Evolutionary conservation across 2,797 vertebrate species (phyloP), one percentile per base, ranked within the genome.

Genomic region (Vespertilio murinus): DNA sequence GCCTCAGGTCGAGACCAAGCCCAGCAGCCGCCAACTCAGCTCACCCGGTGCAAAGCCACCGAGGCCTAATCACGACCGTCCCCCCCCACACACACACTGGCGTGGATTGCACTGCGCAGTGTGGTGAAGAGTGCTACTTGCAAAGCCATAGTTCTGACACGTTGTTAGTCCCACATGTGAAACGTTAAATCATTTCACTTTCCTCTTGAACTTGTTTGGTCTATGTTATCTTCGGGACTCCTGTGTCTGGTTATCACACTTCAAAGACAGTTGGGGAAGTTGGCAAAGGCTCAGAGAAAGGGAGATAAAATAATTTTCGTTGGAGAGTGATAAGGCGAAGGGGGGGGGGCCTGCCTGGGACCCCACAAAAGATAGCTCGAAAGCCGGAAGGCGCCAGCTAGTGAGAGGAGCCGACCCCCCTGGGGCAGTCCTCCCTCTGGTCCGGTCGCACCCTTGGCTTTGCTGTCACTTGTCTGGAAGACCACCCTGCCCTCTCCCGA

Each of bases 401-500:
- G 8, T 8, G 59, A 83, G 22, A 52, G 2, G 28, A 25, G 4
- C 42, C 11, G 11, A 4, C 22, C 7, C 22, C 7, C 28, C 22
- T 1, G 61, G 8, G 4, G 1, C 52, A 2, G 1, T 23, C 52
- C n/a, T 61, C 35, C 28, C 30, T 23, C 52, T 0, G 3, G 12
- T 33, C 70, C 9, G 45, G 49, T n/a, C 40, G 5, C 12, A 10
- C 5, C 23, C 47, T 69, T 18, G 67, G n/a, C 22, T 28, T 9
- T 3, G 4, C 22, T 35, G 52, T 80, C 30, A 33, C 65, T 7
- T 22, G 38, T 90, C 40, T 11, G 40, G 40, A 47, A 61, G 13
- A 28, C 22, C 40, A 69, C 7, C n/a, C 77, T 80, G 30, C 35
- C 56, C n/a, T 49, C 47, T 35, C 56, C 54, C 6, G 11, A 49